Evolutionary conservation across 2,113 vertebrate genomes (phyloP), one percentile per base, ranked within the genome.

Genomic region (Mesoclemmys tuberculata): DNA sequence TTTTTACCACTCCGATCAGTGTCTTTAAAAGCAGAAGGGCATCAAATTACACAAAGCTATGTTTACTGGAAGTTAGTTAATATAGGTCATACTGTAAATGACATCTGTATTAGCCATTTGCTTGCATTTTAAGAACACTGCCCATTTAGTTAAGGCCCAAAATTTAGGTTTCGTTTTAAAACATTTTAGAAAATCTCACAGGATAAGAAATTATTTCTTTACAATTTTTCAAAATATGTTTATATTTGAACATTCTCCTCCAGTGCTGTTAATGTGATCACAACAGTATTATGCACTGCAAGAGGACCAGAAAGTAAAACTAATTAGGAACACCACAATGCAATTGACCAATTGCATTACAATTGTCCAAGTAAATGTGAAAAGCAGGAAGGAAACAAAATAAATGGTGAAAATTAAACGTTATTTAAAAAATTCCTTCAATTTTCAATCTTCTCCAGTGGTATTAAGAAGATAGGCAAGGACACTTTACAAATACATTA

Each of bases 31-130:
- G 85, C 19, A 94, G 26, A 74, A 91, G 71, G 8, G 13, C n/a
- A 91, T 96, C 87, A 77, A 78, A 85, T 95, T 91, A 90, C 68
- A 12, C 14, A 68, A 56, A 26, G 44, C 55, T 88, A 52, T 24
- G 82, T 27, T 86, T 92, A 85, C 74, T 24, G 92, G 89, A 79
- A 95, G 95, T 92, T 89, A 95, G 95, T 95, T 96, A 95, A 85
- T 1, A 0, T 56, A 94, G 93, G 49, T 92, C 92, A 95, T 51
- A 91, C 19, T 0, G 3, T 24, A 84, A 93, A 94, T 95, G 85
- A 18, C 2, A 82, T 80, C 89, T 89, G 75, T 75, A 90, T 71
- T 75, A 80, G 83, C 79, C 92, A 93, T 27, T 51, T 52, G 12
- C 1, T 1, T 24, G 19, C 77, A 85, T 6, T 14, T 49, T 38